Evolutionary conservation across 2,888 invertebrate species (phyloP).

Genomic region (Hirtodrosophila cameraria): DNA sequence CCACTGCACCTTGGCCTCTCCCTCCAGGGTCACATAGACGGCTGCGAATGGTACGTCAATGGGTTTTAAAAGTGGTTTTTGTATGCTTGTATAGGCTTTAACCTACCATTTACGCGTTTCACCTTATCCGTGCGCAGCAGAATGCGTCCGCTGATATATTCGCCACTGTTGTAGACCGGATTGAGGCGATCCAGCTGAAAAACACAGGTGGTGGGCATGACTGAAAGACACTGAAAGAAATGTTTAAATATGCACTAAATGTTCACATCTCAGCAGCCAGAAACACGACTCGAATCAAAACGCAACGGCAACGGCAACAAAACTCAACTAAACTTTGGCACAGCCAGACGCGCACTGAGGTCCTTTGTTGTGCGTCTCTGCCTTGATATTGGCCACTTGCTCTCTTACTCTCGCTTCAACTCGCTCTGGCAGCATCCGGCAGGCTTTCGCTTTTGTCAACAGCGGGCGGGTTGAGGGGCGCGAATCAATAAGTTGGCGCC

Average conservation of each 20-base stretch:
- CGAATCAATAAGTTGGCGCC: constrained; percentile 78
- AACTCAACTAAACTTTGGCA: constrained; percentile 62
- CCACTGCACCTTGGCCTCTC: constrained; percentile 82
- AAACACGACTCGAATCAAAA: background rate
- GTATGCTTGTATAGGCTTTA: background rate
- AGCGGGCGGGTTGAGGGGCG: constrained; percentile 23
- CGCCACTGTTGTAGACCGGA: constrained; percentile 78
- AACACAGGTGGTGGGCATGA: constrained; percentile 81
- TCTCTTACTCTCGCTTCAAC: constrained; percentile 5
- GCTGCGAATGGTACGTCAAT: constrained; percentile 51
- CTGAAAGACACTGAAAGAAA: constrained; percentile 2
- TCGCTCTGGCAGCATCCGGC: constrained; percentile 59
- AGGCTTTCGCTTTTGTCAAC: constrained; percentile 39
- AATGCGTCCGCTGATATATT: constrained; percentile 79
- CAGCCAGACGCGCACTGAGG: constrained; percentile 78
- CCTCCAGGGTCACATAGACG: constrained; percentile 80
- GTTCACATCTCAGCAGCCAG: constrained; percentile 47
- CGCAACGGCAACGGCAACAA: constrained; percentile 5
- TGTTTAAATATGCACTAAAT: constrained; percentile 6
- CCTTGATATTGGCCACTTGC: constrained; percentile 1
- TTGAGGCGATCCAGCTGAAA: constrained; percentile 81
- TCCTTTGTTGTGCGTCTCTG: constrained; percentile 56
- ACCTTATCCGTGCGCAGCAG: constrained; percentile 77
- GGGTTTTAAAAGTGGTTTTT: background rate
- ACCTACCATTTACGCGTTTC: constrained; percentile 81